Base-by-base conservation (phyloP, 2,113 vertebrate genomes). In the Phoxinus phoxinus region DNA sequence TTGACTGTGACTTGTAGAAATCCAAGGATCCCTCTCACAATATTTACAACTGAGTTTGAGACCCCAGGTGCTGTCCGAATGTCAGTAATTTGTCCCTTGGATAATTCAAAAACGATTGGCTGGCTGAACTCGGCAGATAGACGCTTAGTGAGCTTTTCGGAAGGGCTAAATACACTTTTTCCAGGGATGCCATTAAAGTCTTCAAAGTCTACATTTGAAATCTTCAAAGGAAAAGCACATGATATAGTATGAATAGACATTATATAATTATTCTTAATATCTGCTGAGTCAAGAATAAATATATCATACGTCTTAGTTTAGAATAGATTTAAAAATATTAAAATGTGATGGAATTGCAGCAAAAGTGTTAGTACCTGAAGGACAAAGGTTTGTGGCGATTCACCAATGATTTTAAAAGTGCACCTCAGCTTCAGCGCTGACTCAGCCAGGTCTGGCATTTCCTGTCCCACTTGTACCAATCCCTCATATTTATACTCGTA, bases 401-500 rank as follows among this genome's bases (percentile, higher is more conserved):
- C 58, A 11, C 93, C 93, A 11, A 4, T 27, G 73, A 95, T 94
- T 85, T 91, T 93, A 27, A 92, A 84, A 32, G 86, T 93, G 85
- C 94, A 94, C 0, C 6, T 74, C 48, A 95, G 75, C 85, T 83
- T 94, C 44, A 90, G 84, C 0, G 90, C 93, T 48, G 95, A 93
- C 84, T 94, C 91, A 0, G 92, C 93, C 9, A 93, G 71, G 84
- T 93, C 90, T 76, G 90, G 87, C 61, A 90, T 84, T 27, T 88
- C 92, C 0, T 92, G 92, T 35, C 94, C 94, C 69, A 94, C 90
- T 48, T 89, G 93, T 41, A 92, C 91, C 48, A 37, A 0, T 44
- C 94, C 94, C 44, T 91, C 92, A 91, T 95, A 95, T 86, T 85
- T 93, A 88, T 95, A 95, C 61, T 94, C 89, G 1, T 95, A 95